Percentiles rank a stretch among this genome's conserved stretches.
phyloP scores from a whole-genome alignment of 2,888 invertebrate species.

The Glyphotaelius pellucidus region DNA sequence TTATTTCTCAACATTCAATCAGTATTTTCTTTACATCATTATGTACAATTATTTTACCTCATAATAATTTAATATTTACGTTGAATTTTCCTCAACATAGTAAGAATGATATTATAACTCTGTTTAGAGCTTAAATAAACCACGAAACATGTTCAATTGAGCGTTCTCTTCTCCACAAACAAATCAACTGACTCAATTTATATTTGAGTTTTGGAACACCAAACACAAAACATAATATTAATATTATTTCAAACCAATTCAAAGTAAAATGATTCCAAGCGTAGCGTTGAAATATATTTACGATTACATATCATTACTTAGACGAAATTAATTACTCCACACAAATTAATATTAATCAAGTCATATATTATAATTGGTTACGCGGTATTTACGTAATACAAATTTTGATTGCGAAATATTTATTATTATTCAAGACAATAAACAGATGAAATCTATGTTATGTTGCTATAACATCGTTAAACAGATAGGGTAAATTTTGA shows the following conservation, averaged over 20 bases:
- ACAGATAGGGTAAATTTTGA: neutral
- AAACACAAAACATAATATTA: neutral
- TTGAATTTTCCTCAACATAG: neutral
- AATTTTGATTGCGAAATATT: neutral
- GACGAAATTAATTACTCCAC: neutral
- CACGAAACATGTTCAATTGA: neutral
- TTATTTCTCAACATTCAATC: neutral
- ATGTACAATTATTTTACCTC: neutral
- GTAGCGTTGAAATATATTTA: neutral
- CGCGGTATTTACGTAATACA: neutral
- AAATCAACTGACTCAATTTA: neutral
- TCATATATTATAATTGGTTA: neutral
- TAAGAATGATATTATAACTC: neutral
- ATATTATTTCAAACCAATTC: neutral
- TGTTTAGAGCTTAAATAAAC: neutral
- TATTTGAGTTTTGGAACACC: neutral
- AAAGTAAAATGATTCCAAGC: neutral
- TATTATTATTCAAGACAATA: neutral
- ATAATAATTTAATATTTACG: neutral
- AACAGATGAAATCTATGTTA: neutral
- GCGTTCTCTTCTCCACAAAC: neutral
- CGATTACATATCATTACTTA: conserved; percentile 2
- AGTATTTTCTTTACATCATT: too few species aligned
- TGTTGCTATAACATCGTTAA: neutral
- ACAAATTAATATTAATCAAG: neutral